A percentile compares a stretch with the other conserved stretches of the same genome.
Conservation (phyloP, 2,797 vertebrate species). For the Macropus fuliginosus region DNA sequence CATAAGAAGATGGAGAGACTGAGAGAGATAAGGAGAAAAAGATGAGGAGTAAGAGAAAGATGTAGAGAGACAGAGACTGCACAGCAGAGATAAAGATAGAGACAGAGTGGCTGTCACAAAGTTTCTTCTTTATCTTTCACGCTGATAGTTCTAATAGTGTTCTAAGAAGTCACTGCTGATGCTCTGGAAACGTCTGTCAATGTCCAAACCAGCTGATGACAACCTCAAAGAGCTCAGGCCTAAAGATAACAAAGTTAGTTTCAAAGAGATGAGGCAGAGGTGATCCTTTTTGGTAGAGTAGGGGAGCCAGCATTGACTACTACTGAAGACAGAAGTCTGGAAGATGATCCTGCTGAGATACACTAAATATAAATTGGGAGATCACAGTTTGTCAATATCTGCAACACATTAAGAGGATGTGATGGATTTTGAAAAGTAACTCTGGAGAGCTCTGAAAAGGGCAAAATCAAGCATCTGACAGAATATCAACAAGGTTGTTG, state of each 20-base stretch:
- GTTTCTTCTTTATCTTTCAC: slow-evolving; percentile 62
- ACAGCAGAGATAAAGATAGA: too few species aligned
- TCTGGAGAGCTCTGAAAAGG: slow-evolving; percentile 10
- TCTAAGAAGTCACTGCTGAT: slow-evolving; percentile 64
- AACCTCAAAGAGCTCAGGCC: slow-evolving; percentile 64
- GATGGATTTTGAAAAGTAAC: background rate
- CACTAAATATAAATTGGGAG: slow-evolving; percentile 33
- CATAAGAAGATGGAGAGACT: too few species aligned
- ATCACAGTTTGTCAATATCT: slow-evolving; percentile 28
- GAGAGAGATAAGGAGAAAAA: too few species aligned
- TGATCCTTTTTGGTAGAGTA: slow-evolving; percentile 62
- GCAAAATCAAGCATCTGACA: background rate
- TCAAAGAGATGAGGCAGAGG: slow-evolving; percentile 50
- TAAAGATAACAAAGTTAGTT: slow-evolving; percentile 75
- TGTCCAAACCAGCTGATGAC: slow-evolving; percentile 55
- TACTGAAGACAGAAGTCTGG: slow-evolving; percentile 45
- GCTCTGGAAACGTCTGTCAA: slow-evolving; percentile 76
- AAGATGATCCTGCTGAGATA: slow-evolving; percentile 57
- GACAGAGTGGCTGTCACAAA: slow-evolving; percentile 60
- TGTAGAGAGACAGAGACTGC: background rate
- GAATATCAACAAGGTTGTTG: background rate
- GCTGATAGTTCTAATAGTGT: slow-evolving; percentile 53
- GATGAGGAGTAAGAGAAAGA: too few species aligned
- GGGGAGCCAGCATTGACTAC: slow-evolving; percentile 26
- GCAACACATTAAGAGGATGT: background rate